phyloP scores from a whole-genome alignment of 2,113 vertebrate genomes.

The Pterocles orientalis region DNA sequence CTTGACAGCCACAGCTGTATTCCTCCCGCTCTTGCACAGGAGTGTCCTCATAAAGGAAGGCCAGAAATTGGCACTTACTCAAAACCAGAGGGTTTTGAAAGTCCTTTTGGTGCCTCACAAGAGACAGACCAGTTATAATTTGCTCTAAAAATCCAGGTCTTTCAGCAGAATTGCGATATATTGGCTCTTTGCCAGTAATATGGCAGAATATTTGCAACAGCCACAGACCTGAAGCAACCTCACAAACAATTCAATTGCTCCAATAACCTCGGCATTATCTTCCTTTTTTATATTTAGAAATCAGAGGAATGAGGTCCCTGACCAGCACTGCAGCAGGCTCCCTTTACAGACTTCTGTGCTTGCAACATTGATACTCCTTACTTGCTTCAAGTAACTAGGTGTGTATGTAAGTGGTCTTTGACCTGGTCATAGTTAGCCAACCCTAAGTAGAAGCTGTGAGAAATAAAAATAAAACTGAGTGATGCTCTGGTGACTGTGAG shows the following conservation, averaged over 20 bases:
- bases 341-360: background rate
- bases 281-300: slow-evolving; percentile 19
- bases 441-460: background rate
- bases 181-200: background rate
- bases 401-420: background rate
- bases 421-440: background rate
- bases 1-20: background rate
- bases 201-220: background rate
- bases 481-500: background rate
- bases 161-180: background rate
- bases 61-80: background rate
- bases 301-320: slow-evolving; percentile 33
- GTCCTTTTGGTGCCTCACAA: background rate
- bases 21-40: background rate
- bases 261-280: background rate
- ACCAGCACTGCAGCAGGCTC: background rate
- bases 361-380: background rate
- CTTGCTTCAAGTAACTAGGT: background rate
- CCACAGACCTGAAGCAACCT: background rate
- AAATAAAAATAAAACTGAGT: background rate
- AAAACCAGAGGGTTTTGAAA: background rate
- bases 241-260: background rate
- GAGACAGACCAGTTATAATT: background rate
- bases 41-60: background rate
- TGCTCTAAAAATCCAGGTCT: background rate